Evolutionary conservation across 2,797 vertebrate species (phyloP).

Genomic region (Adrianichthys oophorus): DNA sequence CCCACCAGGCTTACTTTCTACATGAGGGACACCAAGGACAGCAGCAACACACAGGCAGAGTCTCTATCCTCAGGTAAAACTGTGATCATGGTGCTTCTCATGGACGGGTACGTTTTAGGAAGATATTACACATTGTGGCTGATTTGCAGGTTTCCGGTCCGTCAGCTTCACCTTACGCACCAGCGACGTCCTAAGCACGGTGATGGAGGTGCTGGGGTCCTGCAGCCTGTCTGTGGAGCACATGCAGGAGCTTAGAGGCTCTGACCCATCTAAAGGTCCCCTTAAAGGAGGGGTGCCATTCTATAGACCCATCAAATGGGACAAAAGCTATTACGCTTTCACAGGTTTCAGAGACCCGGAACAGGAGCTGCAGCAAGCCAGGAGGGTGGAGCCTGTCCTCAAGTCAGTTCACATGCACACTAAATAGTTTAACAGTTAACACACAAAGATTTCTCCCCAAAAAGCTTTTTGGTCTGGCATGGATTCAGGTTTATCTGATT

Average conservation of each 20-base stretch:
- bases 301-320: conserved; percentile 92
- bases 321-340: conserved; percentile 93
- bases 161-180: conserved; percentile 91
- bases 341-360: conserved; percentile 94
- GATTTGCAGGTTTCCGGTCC: conserved; percentile 84
- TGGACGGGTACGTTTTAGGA: neutral
- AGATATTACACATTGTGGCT: conserved; percentile 4
- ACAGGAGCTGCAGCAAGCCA: conserved; percentile 88
- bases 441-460: too few relatives aligned
- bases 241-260: conserved; percentile 71
- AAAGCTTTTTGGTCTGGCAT: too few relatives aligned
- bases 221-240: conserved; percentile 92
- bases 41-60: conserved; percentile 38
- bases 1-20: conserved; percentile 92
- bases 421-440: neutral
- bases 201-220: conserved; percentile 88
- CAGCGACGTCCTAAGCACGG: conserved; percentile 88
- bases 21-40: conserved; percentile 84
- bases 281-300: conserved; percentile 57
- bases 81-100: neutral
- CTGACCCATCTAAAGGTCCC: conserved; percentile 50
- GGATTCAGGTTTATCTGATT: too few relatives aligned
- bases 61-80: conserved; percentile 75
- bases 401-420: conserved; percentile 67
- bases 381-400: conserved; percentile 84